Evolutionary conservation across 1,140 invertebrate genomes (phyloP).

Genomic region (Lamellibrachia luymesi): DNA sequence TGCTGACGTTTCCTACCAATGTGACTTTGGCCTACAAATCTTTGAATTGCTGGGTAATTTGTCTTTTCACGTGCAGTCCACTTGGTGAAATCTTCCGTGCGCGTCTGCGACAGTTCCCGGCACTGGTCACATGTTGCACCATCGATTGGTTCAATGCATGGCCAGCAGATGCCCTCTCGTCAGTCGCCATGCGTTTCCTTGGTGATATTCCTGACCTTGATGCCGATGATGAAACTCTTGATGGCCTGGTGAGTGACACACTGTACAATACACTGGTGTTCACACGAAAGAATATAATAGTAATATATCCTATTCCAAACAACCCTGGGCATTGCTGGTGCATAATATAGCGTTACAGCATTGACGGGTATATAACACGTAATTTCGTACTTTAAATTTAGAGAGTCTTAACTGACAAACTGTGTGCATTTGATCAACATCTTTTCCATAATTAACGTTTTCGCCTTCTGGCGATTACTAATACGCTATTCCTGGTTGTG

Average conservation of each 20-base stretch:
- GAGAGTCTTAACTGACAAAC: no score
- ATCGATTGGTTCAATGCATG: constrained; percentile 66
- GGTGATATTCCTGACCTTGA: constrained; percentile 52
- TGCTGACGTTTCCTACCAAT: neutral
- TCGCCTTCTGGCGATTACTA: neutral
- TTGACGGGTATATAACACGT: no score
- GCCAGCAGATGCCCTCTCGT: constrained; percentile 68
- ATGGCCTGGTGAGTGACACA: constrained; percentile 49
- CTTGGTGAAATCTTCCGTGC: constrained; percentile 58
- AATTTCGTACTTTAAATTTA: no score
- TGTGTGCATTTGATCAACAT: no score
- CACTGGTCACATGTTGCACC: constrained; percentile 58
- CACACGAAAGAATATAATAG: neutral
- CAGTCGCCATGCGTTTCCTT: constrained; percentile 53
- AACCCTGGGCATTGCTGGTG: no score
- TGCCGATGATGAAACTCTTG: constrained; percentile 47
- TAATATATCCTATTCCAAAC: no score
- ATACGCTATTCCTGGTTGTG: neutral
- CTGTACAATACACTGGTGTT: neutral
- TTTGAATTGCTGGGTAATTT: neutral
- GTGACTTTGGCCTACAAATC: neutral
- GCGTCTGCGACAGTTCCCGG: constrained; percentile 56
- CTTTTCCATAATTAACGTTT: no score
- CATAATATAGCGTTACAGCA: neutral
- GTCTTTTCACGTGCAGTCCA: constrained; percentile 31